A percentile compares a stretch with the other conserved stretches of the same genome.
Evolutionary conservation across 2,888 invertebrate species (phyloP).

Genomic region (Yponomeuta plumbellus): DNA sequence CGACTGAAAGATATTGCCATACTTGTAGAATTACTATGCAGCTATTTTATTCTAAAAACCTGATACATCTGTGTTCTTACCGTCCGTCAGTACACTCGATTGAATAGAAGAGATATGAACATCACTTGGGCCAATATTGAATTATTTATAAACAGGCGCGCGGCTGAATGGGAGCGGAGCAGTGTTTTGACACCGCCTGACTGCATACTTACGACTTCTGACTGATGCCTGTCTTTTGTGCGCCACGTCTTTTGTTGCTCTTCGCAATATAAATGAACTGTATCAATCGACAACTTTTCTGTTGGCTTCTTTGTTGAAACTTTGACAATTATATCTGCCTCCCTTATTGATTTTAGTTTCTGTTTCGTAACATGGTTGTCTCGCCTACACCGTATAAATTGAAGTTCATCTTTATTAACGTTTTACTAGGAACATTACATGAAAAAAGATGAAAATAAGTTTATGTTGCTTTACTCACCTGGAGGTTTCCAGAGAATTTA

Average conservation of each 20-base stretch:
- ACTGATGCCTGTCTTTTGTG: conserved; percentile 61
- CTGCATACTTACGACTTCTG: conserved; percentile 67
- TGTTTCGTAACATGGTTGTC: too few relatives aligned
- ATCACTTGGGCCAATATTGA: conserved; percentile 55
- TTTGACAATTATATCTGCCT: conserved; percentile 1
- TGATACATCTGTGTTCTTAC: conserved; percentile 2
- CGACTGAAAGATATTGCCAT: too few relatives aligned
- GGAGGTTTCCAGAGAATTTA: conserved; percentile 23
- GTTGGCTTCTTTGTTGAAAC: conserved; percentile 6
- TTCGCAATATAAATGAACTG: conserved; percentile 35
- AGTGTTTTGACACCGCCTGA: conserved; percentile 63
- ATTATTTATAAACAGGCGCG: conserved; percentile 62
- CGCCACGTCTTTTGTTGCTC: conserved; percentile 42
- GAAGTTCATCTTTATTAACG: too few relatives aligned
- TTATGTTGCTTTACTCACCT: background rate
- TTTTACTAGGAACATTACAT: background rate
- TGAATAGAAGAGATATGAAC: conserved; percentile 30
- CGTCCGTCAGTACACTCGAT: background rate
- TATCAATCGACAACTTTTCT: conserved; percentile 27
- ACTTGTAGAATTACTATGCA: too few relatives aligned
- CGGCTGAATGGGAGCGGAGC: conserved; percentile 49
- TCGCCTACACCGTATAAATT: too few relatives aligned
- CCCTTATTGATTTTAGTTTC: background rate
- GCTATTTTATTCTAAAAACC: background rate
- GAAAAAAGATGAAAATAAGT: background rate